Base-by-base conservation (phyloP, 1,140 invertebrate genomes). In the Pseudachorutes palmiensis region DNA sequence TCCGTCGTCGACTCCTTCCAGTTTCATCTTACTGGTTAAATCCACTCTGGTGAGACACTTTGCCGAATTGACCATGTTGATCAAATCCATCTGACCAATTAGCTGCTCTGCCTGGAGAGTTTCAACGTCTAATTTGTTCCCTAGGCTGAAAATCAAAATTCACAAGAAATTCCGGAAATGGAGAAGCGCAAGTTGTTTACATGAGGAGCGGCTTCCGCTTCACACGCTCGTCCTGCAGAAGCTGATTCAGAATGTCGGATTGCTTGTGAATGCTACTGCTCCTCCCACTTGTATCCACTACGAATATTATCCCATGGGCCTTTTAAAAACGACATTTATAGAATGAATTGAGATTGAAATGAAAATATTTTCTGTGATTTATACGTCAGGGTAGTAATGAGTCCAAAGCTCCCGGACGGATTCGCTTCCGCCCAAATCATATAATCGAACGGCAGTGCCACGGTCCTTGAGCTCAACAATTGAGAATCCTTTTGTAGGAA, bases 321-420 rank as follows among this genome's bases (percentile, higher is more conserved):
- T 55, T 5, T 14, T 16, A 14, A 55, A 19, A 55, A 26, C 24
- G 5, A 55, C 9, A 14, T 55, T 5, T 19, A 22, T 55, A 19
- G 24, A 55, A 45, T 45, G 36, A 9, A 45, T 12, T 45, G 9
- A 45, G 9, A 45, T 45, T 45, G 9, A 45, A 45, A 19, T 45
- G 9, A 19, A 45, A 19, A 9, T 45, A 45, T 45, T 45, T 45
- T 45, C 19, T 12, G 19, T 45, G 5, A 55, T 14, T 55, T 55
- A 55, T 55, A 55, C 51, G 24, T 55, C 51, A 16, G 51, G 51
- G 51, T 55, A 55, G 24, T 55, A 55, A 22, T 55, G 51, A 55
- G 51, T 14, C 51, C 51, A 55, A 3, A 55, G 51, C 24, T 55
- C 51, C 5, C 51, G 51, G 24, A 55, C 51, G 5, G 24, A 9